phyloP scores from a whole-genome alignment of 2,113 vertebrate species.

The Tenrec ecaudatus region DNA sequence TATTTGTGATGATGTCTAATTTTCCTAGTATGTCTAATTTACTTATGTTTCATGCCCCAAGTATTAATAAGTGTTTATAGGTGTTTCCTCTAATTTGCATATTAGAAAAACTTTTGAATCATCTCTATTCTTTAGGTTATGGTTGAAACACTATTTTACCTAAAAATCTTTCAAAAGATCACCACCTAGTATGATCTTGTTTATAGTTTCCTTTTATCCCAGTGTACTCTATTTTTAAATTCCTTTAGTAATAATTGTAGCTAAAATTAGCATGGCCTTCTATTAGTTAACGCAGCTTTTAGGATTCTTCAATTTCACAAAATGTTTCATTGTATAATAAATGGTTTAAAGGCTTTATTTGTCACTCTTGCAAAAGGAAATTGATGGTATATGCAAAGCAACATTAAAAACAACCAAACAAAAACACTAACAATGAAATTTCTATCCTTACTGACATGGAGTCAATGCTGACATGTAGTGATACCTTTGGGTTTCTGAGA shows the following conservation, averaged over 20 bases:
- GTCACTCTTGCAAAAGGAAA: not conserved
- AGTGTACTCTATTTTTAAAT: not conserved
- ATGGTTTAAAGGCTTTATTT: not conserved
- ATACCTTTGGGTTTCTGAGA: no score
- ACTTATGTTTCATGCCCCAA: no score
- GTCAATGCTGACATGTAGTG: no score
- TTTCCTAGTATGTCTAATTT: no score
- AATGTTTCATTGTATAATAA: not conserved
- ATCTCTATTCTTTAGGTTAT: not conserved
- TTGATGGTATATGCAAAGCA: not conserved
- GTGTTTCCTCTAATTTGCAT: no score
- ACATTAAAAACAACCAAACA: no score
- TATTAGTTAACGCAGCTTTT: not conserved
- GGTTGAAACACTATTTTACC: not conserved
- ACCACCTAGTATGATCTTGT: not conserved
- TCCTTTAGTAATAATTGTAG: not conserved
- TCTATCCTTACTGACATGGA: no score
- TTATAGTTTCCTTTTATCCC: not conserved
- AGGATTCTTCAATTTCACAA: not conserved
- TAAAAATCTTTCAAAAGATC: not conserved
- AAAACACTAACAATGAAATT: no score
- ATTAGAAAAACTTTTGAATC: conserved; percentile 7
- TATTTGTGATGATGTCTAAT: no score
- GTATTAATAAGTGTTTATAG: no score
- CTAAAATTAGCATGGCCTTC: not conserved